Evolutionary conservation across 2,888 invertebrate species (phyloP).

Genomic region (Leucozona laternaria): DNA sequence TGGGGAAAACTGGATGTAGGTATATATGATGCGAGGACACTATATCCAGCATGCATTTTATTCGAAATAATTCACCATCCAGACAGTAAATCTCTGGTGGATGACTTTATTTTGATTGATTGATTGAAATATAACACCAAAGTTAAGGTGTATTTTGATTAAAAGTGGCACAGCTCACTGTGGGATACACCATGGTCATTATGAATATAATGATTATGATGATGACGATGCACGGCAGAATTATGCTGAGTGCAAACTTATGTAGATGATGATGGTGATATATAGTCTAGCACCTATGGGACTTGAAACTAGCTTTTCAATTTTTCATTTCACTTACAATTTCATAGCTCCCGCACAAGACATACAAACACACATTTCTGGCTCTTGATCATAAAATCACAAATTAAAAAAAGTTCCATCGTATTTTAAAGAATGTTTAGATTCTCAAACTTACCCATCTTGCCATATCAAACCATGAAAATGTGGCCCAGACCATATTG

Average conservation of each 20-base stretch:
- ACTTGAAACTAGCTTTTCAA: background rate
- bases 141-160: conserved; percentile 54
- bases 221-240: conserved; percentile 8
- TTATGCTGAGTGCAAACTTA: conserved; percentile 10
- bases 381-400: no score
- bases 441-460: no score
- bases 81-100: conserved; percentile 46
- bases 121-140: conserved; percentile 56
- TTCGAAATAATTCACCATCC: conserved; percentile 4
- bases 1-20: background rate
- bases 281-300: background rate
- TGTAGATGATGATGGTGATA: background rate
- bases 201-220: conserved; percentile 43
- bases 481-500: no score
- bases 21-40: background rate
- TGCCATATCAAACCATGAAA: no score
- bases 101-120: conserved; percentile 56
- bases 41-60: background rate
- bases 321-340: no score
- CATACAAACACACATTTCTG: no score
- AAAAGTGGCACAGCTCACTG: conserved; percentile 48
- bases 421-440: no score
- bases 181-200: background rate
- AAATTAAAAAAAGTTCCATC: no score
- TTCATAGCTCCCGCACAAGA: no score